phyloP scores from a whole-genome alignment of 2,113 vertebrate species.

The Istiophorus platypterus region DNA sequence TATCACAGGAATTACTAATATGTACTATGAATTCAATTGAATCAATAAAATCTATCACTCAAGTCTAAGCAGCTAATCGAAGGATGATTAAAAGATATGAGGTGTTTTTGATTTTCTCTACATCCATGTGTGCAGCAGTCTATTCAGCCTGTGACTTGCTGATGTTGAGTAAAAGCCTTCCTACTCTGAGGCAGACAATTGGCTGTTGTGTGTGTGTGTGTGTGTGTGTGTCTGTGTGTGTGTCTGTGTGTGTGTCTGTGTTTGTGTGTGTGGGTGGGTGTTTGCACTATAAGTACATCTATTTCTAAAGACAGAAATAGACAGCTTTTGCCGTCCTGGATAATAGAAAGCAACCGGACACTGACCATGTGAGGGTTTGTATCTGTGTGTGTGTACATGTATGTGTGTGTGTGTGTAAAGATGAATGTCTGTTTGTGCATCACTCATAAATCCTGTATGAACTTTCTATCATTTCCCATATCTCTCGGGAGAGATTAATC shows the following conservation, averaged over 20 bases:
- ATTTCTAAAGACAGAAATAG: conserved; percentile 34
- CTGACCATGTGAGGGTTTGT: conserved; percentile 12
- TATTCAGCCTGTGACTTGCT: background rate
- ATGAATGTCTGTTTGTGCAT: conserved; percentile 1
- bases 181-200: background rate
- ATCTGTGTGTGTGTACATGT: background rate
- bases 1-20: too few species aligned
- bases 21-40: background rate
- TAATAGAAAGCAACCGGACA: conserved; percentile 24
- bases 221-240: conserved; percentile 7
- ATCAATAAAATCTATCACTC: background rate
- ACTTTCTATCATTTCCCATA: conserved; percentile 50
- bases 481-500: conserved; percentile 33
- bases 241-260: too few species aligned
- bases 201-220: background rate
- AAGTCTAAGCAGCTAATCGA: too few species aligned
- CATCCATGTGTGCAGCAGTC: background rate
- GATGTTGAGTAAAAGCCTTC: background rate
- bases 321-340: background rate
- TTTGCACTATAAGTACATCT: conserved; percentile 13
- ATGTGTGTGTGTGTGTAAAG: background rate
- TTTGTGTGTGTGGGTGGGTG: background rate
- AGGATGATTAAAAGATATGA: background rate
- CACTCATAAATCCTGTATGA: conserved; percentile 61
- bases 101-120: background rate